Conservation (phyloP, 2,113 vertebrate species). For the Dendropsophus ebraccatus region DNA sequence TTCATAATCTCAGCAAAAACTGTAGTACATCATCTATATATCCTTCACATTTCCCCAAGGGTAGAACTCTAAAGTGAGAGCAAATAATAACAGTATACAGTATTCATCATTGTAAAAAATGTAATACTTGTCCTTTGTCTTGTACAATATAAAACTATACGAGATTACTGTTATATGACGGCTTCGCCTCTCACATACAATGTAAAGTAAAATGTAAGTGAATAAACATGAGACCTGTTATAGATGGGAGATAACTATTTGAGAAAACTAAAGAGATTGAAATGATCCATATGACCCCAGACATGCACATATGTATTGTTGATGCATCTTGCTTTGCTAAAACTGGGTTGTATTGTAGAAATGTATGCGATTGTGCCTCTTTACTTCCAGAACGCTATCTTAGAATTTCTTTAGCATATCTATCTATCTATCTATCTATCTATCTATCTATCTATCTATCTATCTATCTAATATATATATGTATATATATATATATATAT, state of each 20-base stretch:
- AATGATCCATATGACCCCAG: background rate
- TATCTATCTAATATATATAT: too few relatives aligned
- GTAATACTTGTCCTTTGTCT: background rate
- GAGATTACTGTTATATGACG: background rate
- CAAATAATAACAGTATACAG: conserved; percentile 23
- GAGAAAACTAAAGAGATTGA: background rate
- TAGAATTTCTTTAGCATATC: too few relatives aligned
- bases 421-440: too few relatives aligned
- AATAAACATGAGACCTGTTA: background rate
- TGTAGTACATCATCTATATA: background rate
- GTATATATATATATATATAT: too few relatives aligned
- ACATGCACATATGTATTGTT: background rate
- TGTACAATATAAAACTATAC: conserved; percentile 1
- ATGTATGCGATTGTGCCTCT: too few relatives aligned
- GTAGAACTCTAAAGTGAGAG: conserved; percentile 13
- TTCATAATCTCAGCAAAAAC: conserved; percentile 26
- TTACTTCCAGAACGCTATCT: too few relatives aligned
- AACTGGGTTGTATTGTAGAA: too few relatives aligned
- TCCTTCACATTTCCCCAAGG: conserved; percentile 21
- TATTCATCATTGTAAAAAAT: conserved; percentile 26
- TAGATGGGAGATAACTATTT: background rate
- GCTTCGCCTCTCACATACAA: background rate
- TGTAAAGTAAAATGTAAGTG: background rate
- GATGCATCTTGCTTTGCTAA: too few relatives aligned
- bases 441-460: too few relatives aligned